Base-by-base conservation (phyloP, 2,888 invertebrate species). In the Clistopyga incitator region DNA sequence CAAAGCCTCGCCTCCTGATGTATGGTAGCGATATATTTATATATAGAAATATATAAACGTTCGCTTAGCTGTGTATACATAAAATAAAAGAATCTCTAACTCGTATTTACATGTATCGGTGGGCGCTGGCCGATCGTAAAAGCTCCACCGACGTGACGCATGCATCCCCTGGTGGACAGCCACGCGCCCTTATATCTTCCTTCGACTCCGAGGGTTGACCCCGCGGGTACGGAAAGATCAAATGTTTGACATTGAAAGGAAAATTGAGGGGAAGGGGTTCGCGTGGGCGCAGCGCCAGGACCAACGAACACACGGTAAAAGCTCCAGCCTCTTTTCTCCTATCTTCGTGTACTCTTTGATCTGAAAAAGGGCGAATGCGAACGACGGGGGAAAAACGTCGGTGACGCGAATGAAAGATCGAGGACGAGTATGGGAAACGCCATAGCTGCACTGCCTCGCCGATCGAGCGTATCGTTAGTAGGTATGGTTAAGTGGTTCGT, bases 21-120 rank as follows among this genome's bases (percentile, higher is more conserved):
- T 34, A 56, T 56, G 6, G 50, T 52, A 0, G 13, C n/a, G 38
- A 23, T 59, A 59, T 38, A 50, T 52, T 13, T 11, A 54, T 56
- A 29, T 29, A 29, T 29, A 29, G 2, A 29, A 34, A 13, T 11
- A 54, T 56, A 54, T 20, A 54, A 56, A 20, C 34, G n/a, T 25
- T 42, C 15, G 61, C 52, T 81, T 42, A 23, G 45, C 23, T 20
- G 18, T 67, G 45, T 61, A 81, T 81, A 56, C 80, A 81, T 81
- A 56, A 82, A 84, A 80, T 72, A 72, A 78, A 84, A 67, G 61
- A 81, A 79, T 72, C 72, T 68, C 68, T 45, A 77, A 70, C 75
- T 74, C 71, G 65, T 85, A 88, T 88, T 87, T 86, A 88, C 86
- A 87, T 86, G 87, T 85, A 82, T 85, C 84, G 82, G 65, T 83